phyloP scores from a whole-genome alignment of 2,797 vertebrate genomes.

The Paguma larvata region DNA sequence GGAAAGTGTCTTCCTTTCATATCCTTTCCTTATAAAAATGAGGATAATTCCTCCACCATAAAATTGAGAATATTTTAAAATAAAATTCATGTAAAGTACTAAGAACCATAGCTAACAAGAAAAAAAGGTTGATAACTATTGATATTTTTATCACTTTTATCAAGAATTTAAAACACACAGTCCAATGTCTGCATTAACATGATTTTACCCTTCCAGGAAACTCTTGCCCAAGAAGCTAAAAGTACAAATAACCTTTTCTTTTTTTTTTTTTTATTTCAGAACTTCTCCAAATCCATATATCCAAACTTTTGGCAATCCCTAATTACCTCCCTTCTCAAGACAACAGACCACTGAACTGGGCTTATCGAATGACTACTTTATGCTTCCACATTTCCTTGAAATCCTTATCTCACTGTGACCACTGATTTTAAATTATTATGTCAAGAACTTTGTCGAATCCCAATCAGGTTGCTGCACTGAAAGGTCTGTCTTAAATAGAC shows the following conservation, averaged over 20 bases:
- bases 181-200: not conserved
- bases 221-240: not conserved
- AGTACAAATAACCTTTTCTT: not conserved
- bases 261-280: not conserved
- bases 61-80: constrained; percentile 39
- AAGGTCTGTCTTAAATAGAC: not conserved
- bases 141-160: not conserved
- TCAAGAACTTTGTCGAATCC: not conserved
- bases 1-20: not conserved
- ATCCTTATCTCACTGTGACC: not conserved
- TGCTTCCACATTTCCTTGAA: not conserved
- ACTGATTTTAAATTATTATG: not conserved
- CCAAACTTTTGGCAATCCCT: not conserved
- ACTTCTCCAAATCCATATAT: constrained; percentile 5
- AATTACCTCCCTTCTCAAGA: not conserved
- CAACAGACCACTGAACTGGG: not conserved
- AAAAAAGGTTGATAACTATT: not conserved
- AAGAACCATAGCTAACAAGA: not conserved
- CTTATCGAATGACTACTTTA: not conserved
- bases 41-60: not conserved
- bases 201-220: not conserved
- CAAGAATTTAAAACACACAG: not conserved
- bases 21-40: not conserved
- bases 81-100: not conserved
- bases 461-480: not conserved